A percentile compares a stretch with the other conserved stretches of the same genome.
Evolutionary conservation across 2,888 invertebrate genomes (phyloP).

Genomic region (Hermaeophaga mercurialis): DNA sequence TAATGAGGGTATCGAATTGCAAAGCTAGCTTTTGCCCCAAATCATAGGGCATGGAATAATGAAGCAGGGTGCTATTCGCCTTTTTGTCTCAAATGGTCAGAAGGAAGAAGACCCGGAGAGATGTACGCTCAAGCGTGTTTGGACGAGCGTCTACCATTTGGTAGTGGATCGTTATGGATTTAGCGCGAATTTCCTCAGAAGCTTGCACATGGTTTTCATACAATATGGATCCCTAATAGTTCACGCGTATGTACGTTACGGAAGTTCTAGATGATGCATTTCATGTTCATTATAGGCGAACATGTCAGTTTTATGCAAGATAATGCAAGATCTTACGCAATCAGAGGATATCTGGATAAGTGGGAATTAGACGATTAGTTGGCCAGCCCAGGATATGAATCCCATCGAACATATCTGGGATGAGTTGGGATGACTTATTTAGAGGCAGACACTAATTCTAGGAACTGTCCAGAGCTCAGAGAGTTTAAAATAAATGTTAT

Average conservation of each 20-base stretch:
- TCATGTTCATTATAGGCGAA: neutral
- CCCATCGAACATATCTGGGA: neutral
- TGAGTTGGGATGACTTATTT: conserved; percentile 3
- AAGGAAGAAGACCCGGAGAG: neutral
- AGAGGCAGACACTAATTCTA: conserved; percentile 17
- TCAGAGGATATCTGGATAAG: neutral
- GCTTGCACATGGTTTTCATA: conserved; percentile 15
- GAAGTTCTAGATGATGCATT: neutral
- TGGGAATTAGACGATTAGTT: neutral
- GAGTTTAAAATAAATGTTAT: too few relatives aligned
- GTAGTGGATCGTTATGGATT: conserved; percentile 19
- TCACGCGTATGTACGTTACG: neutral
- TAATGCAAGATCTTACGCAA: neutral
- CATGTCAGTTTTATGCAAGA: neutral
- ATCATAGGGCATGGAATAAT: neutral
- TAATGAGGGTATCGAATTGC: too few relatives aligned
- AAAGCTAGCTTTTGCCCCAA: too few relatives aligned
- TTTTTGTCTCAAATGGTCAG: neutral
- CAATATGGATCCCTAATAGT: neutral
- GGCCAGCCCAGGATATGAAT: neutral
- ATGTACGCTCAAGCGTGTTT: conserved; percentile 4
- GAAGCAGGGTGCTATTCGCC: neutral
- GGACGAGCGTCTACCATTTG: neutral
- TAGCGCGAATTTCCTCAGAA: conserved; percentile 11
- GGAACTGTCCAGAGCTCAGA: conserved; percentile 31